A percentile compares a stretch with the other conserved stretches of the same genome.
These are phyloP conservation scores for Rattus rattus DNA, from an alignment of 2,113 vertebrate genomes.

Conservation along the genomic window DNA sequence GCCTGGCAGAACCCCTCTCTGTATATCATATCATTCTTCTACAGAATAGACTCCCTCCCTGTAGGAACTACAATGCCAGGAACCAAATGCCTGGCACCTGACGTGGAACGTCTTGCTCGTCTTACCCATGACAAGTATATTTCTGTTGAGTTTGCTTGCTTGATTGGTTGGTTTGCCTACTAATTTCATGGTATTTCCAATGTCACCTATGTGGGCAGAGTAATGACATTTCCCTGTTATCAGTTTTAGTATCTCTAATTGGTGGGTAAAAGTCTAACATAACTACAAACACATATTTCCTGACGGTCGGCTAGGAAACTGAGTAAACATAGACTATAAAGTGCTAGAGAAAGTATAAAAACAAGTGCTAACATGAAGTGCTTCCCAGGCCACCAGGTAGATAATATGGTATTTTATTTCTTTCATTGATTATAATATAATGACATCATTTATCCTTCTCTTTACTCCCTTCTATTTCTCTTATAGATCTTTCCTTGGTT, in stretches of 20 bases:
- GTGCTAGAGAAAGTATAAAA: not conserved
- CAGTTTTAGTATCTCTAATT: too few species aligned
- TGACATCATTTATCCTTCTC: not conserved
- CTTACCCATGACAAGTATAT: too few species aligned
- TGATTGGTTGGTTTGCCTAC: not conserved
- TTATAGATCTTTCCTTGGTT: too few species aligned
- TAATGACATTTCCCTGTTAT: not conserved
- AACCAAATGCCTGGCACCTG: not conserved
- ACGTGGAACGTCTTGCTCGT: not conserved
- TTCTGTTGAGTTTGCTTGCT: not conserved
- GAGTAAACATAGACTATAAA: not conserved
- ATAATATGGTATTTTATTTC: not conserved
- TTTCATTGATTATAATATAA: not conserved
- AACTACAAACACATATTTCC: not conserved
- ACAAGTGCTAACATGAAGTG: not conserved
- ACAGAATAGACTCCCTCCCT: not conserved
- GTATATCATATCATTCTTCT: not conserved
- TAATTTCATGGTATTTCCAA: not conserved
- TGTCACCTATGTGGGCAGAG: not conserved
- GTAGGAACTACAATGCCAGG: not conserved
- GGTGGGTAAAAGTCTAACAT: not conserved
- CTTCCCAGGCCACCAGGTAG: not conserved
- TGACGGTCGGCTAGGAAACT: not conserved
- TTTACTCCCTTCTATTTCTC: not conserved
- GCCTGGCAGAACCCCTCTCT: not conserved